Conservation (phyloP, 2,797 vertebrate species). For the Chaetophractus vellerosus region DNA sequence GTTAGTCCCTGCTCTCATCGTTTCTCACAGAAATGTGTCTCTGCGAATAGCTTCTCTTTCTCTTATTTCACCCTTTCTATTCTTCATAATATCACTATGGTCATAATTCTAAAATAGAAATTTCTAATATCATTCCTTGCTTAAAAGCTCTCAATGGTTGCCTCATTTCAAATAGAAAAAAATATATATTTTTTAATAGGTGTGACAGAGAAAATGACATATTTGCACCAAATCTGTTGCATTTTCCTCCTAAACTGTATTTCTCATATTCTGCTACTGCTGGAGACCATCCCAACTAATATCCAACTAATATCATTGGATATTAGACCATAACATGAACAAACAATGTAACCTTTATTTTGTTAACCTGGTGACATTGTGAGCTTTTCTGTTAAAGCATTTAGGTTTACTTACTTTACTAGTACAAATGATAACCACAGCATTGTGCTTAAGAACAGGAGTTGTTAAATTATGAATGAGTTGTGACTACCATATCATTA, state of each 20-base stretch:
- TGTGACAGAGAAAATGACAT: background rate
- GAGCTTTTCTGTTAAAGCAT: background rate
- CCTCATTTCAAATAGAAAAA: background rate
- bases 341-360: background rate
- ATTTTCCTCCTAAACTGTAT: background rate
- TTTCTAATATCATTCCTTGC: background rate
- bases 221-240: background rate
- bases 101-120: background rate
- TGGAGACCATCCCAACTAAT: background rate
- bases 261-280: background rate
- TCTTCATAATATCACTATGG: background rate
- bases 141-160: background rate
- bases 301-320: too few species aligned
- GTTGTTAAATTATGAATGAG: constrained; percentile 2
- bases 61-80: background rate
- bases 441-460: background rate
- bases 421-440: background rate
- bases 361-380: background rate
- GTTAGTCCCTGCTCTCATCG: background rate
- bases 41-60: background rate
- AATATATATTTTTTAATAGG: background rate
- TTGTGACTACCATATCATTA: background rate
- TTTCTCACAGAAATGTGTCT: background rate
- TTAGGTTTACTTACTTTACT: background rate
- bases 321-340: background rate